Percentiles rank a stretch among this genome's conserved stretches.
Evolutionary conservation across 2,888 invertebrate species (phyloP).

Genomic region (Scaeva pyrastri): DNA sequence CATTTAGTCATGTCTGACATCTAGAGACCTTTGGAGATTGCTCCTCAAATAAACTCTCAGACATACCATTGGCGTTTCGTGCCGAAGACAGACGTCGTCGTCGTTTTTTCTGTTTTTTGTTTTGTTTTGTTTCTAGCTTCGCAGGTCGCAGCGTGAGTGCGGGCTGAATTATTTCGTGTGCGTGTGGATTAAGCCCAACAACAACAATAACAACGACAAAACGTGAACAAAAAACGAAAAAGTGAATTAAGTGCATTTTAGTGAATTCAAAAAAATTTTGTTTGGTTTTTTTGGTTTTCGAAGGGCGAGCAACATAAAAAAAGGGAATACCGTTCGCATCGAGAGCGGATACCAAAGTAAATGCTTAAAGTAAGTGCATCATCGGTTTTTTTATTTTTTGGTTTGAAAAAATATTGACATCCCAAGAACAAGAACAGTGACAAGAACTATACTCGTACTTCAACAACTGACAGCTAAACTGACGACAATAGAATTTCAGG

Average conservation of each 20-base stretch:
- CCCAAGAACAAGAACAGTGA: background rate
- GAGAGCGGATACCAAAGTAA: conserved; percentile 2
- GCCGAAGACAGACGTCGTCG: conserved; percentile 3
- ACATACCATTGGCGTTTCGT: background rate
- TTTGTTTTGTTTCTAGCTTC: background rate
- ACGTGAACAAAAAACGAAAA: conserved; percentile 15
- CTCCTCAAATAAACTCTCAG: conserved; percentile 37
- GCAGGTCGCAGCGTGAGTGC: conserved; percentile 46
- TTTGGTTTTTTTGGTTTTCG: conserved; percentile 40
- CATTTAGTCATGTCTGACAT: conserved; percentile 74
- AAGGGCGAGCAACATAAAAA: conserved; percentile 33
- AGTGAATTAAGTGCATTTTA: conserved; percentile 47
- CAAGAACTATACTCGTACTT: background rate
- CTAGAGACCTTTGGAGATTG: conserved; percentile 72
- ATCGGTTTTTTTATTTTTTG: background rate
- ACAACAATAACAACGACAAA: too few relatives aligned
- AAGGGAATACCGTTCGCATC: background rate
- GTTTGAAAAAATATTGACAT: conserved; percentile 10
- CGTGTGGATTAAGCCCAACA: conserved; percentile 16
- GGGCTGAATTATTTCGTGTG: conserved; percentile 14
- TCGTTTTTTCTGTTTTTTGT: conserved; percentile 7
- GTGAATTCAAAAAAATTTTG: conserved; percentile 49
- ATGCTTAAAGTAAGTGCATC: conserved; percentile 62
- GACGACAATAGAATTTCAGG: conserved; percentile 60
- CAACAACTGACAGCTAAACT: conserved; percentile 1